Evolutionary conservation across 1,140 invertebrate genomes (phyloP).

Genomic region (Oscheius sp.): DNA sequence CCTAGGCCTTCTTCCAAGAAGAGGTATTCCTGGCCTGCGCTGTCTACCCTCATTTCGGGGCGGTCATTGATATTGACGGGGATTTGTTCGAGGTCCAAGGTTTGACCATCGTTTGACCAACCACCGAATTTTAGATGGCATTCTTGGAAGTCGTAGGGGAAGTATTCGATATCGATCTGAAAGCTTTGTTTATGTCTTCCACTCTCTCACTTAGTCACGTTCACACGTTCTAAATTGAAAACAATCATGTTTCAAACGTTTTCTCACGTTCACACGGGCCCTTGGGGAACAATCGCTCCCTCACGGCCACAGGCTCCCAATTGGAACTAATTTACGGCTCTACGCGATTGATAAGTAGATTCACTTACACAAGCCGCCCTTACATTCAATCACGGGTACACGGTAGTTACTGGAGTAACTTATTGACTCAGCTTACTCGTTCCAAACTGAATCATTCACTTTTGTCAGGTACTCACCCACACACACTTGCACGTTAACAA

Average conservation of each 20-base stretch:
- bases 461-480: no score
- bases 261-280: no score
- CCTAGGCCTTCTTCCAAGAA: constrained; percentile 57
- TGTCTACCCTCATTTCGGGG: constrained; percentile 34
- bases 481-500: not conserved
- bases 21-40: constrained; percentile 51
- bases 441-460: no score
- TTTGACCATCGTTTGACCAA: constrained; percentile 85
- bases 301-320: no score
- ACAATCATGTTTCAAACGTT: no score
- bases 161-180: constrained; percentile 91
- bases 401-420: no score
- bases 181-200: constrained; percentile 59
- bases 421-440: no score
- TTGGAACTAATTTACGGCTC: no score
- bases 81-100: constrained; percentile 31
- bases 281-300: no score
- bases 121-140: constrained; percentile 90
- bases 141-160: constrained; percentile 85
- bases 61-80: constrained; percentile 20
- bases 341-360: no score
- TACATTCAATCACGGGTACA: no score
- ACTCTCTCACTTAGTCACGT: not conserved
- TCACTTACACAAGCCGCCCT: no score
- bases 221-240: not conserved